Percentiles rank a stretch among this genome's conserved stretches.
Conservation (phyloP, 2,113 vertebrate genomes). For the Oncorhynchus clarkii region DNA sequence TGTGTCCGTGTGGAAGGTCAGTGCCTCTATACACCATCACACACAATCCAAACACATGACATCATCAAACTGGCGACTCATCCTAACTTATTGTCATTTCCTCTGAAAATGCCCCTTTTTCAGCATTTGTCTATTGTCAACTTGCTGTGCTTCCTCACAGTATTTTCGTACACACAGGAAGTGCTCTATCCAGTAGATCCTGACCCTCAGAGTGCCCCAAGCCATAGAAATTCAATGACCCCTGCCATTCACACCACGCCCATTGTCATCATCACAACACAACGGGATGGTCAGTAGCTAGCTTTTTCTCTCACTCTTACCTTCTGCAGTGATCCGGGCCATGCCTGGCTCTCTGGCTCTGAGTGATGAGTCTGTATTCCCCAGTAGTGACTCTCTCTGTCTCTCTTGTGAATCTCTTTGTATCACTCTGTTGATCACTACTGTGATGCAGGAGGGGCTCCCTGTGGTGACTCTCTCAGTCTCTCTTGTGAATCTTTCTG, state of each 20-base stretch:
- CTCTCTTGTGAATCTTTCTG: neutral
- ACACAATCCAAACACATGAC: neutral
- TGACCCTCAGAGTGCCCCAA: constrained; percentile 10
- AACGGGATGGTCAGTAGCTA: neutral
- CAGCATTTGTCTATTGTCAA: constrained; percentile 3
- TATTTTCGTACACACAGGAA: neutral
- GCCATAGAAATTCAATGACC: constrained; percentile 13
- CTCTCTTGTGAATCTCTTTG: neutral
- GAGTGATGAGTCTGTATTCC: constrained; percentile 34
- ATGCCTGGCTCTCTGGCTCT: constrained; percentile 47
- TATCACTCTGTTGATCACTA: neutral
- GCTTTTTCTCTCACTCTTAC: constrained; percentile 61
- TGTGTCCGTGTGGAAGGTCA: too few species aligned
- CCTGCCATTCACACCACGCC: constrained; percentile 1
- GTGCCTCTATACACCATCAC: neutral
- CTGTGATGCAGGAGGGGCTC: neutral
- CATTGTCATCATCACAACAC: neutral
- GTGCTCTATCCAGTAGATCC: neutral
- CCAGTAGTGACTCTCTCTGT: neutral
- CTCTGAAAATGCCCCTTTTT: neutral
- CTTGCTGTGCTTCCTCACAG: too few species aligned
- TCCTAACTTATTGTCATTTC: too few species aligned
- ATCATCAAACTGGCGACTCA: constrained; percentile 15
- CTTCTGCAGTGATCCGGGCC: constrained; percentile 63
- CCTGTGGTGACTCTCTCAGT: neutral